phyloP scores from a whole-genome alignment of 2,888 invertebrate species.

The Biston stratarius region DNA sequence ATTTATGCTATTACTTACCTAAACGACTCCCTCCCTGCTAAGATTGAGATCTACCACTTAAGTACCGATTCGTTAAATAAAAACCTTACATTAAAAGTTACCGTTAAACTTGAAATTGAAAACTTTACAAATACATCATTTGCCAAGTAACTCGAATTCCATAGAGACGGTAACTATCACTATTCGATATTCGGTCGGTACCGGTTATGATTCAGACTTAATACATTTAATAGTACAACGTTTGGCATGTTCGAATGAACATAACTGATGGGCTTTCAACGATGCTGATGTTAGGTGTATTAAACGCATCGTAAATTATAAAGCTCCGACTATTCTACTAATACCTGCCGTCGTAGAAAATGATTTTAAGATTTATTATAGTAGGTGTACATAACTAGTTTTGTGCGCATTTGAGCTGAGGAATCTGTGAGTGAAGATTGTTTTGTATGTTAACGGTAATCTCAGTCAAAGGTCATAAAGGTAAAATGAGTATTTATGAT shows the following conservation, averaged over 20 bases:
- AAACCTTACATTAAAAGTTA: conserved; percentile 13
- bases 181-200: conserved; percentile 24
- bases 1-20: too few relatives aligned
- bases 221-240: conserved; percentile 42
- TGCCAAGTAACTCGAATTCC: not conserved
- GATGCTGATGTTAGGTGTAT: conserved; percentile 63
- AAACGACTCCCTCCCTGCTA: too few relatives aligned
- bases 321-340: conserved; percentile 62
- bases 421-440: conserved; percentile 15
- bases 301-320: conserved; percentile 74
- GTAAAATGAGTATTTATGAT: not conserved
- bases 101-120: conserved; percentile 6
- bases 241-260: conserved; percentile 63
- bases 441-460: conserved; percentile 21
- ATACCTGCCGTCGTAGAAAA: conserved; percentile 41
- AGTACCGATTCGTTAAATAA: conserved; percentile 9
- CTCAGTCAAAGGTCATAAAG: conserved; percentile 9
- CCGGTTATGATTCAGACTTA: conserved; percentile 43
- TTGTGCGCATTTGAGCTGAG: conserved; percentile 18
- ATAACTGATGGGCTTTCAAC: conserved; percentile 61
- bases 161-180: not conserved
- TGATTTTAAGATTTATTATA: conserved; percentile 44
- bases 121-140: conserved; percentile 19
- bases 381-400: conserved; percentile 27
- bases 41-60: not conserved